Base-by-base conservation (phyloP, 1,140 invertebrate species). In the Drosophila busckii region DNA sequence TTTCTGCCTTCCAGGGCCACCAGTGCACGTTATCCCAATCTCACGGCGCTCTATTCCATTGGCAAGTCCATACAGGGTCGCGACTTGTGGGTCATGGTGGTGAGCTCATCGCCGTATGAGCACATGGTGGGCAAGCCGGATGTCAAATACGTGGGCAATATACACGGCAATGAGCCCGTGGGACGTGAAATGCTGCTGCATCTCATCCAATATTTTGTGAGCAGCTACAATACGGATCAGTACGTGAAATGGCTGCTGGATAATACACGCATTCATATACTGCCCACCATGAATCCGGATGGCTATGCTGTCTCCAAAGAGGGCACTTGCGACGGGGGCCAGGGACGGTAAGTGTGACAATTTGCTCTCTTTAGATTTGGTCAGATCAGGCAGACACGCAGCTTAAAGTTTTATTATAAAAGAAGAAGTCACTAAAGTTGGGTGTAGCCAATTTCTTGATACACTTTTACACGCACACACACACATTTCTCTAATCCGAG, bases 21-120 rank as follows among this genome's bases (percentile, higher is more conserved):
- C 2, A 94, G 92, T 37, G 91, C 93, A 10, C 89, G 90, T 7
- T 97, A 93, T 88, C 95, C 96, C 3, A 92, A 95, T 70, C 90
- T 97, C 41, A 96, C 94, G 13, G 95, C 94, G 0, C 88, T 97
- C 2, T 97, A 97, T 88, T 96, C 95, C 10, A 96, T 97, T 61
- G 97, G 86, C 49, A 97, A 96, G 89, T 96, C 95, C 37, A 94
- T 96, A 1, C 93, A 97, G 92, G 95, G 94, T 56, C 91, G 95
- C 19, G 95, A 98, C 76, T 90, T 98, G 8, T 98, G 96, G 96
- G 96, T 98, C 15, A 93, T 98, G 92, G 95, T 98, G 32, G 94
- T 98, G 9, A 95, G 96, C 0, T 92, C 93, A 25, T 96, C 93
- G 26, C 96, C 93, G 0, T 94, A 94, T 87, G 95, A 95, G 87